A percentile compares a stretch with the other conserved stretches of the same genome.
Conservation (phyloP, 2,113 vertebrate species). For the Seriola quinqueradiata region DNA sequence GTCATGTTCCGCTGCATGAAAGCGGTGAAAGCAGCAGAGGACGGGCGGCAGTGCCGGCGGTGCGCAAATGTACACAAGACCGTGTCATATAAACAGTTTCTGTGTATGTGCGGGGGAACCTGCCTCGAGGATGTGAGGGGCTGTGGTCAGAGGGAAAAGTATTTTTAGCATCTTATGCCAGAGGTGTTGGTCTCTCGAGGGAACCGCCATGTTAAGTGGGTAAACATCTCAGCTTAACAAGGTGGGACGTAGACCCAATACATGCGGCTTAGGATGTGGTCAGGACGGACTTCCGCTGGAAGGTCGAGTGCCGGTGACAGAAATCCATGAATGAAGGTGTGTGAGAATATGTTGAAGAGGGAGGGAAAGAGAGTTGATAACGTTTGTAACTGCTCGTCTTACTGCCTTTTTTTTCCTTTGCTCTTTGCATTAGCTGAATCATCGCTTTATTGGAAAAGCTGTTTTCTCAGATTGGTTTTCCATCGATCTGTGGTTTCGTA, state of each 20-base stretch:
- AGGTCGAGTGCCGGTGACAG: conserved; percentile 42
- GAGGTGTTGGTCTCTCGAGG: conserved; percentile 64
- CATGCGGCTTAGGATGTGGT: conserved; percentile 76
- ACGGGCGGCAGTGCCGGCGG: neutral
- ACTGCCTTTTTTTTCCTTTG: neutral
- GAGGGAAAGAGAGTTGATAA: neutral
- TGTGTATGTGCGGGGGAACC: conserved; percentile 50
- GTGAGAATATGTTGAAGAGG: conserved; percentile 11
- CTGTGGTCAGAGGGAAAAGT: conserved; percentile 56
- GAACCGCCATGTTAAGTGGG: conserved; percentile 66
- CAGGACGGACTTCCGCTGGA: conserved; percentile 42
- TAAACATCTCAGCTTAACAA: conserved; percentile 78
- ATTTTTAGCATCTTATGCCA: conserved; percentile 64
- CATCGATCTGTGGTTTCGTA: neutral
- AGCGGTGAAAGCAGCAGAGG: conserved; percentile 13
- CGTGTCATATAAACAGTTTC: conserved; percentile 61
- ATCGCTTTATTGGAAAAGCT: neutral
- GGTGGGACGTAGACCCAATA: conserved; percentile 66
- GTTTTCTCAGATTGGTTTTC: neutral
- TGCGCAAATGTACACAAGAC: conserved; percentile 61
- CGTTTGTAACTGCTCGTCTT: neutral
- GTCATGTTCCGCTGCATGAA: conserved; percentile 5
- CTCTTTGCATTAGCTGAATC: neutral
- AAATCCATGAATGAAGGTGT: conserved; percentile 63
- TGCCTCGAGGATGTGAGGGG: conserved; percentile 47